Conservation (phyloP, 2,888 invertebrate species). For the Folsomia manolachei region DNA sequence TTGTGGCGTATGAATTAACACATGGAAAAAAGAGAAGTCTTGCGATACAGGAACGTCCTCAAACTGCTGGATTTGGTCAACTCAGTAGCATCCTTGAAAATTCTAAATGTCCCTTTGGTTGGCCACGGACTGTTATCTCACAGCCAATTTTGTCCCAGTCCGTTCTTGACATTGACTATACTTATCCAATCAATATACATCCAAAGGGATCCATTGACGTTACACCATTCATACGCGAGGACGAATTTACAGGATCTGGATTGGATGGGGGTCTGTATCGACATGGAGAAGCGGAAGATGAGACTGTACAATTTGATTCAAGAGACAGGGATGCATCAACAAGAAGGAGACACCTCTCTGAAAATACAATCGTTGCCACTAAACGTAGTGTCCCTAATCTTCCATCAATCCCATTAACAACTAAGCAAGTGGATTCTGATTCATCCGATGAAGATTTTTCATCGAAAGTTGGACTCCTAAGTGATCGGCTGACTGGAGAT, state of each 20-base stretch:
- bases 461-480: not conserved
- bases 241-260: conserved; percentile 9
- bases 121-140: conserved; percentile 23
- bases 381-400: not conserved
- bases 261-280: not conserved
- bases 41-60: conserved; percentile 16
- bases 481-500: conserved; percentile 33
- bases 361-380: not conserved
- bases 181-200: not conserved
- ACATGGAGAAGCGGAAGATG: conserved; percentile 25
- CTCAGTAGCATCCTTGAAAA: not conserved
- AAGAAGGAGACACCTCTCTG: not conserved
- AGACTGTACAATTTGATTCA: conserved; percentile 17
- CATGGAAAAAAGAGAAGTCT: conserved; percentile 27
- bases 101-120: conserved; percentile 29
- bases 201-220: conserved; percentile 36
- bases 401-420: not conserved
- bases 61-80: not conserved
- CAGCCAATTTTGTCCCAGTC: conserved; percentile 30
- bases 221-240: conserved; percentile 43
- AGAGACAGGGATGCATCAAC: not conserved
- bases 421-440: conserved; percentile 3
- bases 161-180: not conserved
- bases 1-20: conserved; percentile 36
- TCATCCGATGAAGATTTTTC: not conserved